A percentile compares a stretch with the other conserved stretches of the same genome.
Evolutionary conservation across 2,888 invertebrate genomes (phyloP).

Genomic region (Ceramica pisi): DNA sequence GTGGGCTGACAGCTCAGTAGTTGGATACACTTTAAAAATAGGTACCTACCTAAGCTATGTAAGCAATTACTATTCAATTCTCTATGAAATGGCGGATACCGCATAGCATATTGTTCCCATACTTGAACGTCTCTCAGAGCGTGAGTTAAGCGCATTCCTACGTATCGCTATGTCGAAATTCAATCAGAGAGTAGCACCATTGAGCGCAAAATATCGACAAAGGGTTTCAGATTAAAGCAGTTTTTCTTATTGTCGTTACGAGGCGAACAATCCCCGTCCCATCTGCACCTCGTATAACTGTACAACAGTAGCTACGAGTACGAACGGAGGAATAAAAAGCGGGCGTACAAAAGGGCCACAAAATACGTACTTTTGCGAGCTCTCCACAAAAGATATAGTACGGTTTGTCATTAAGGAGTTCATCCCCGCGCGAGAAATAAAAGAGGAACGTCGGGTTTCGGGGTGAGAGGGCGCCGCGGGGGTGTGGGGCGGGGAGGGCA

Average conservation of each 20-base stretch:
- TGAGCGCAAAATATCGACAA: slow-evolving; percentile 72
- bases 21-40: slow-evolving; percentile 4
- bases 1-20: slow-evolving; percentile 2
- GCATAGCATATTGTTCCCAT: slow-evolving; percentile 38
- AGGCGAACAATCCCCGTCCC: slow-evolving; percentile 77
- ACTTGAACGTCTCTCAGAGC: slow-evolving; percentile 31
- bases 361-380: slow-evolving; percentile 90
- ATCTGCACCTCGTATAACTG: slow-evolving; percentile 77
- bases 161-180: slow-evolving; percentile 66
- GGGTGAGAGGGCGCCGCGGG: slow-evolving; percentile 75
- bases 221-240: slow-evolving; percentile 79
- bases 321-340: slow-evolving; percentile 85
- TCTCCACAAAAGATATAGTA: slow-evolving; percentile 91
- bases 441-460: slow-evolving; percentile 87
- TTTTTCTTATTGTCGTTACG: slow-evolving; percentile 80
- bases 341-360: slow-evolving; percentile 90
- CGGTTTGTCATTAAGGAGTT: slow-evolving; percentile 91
- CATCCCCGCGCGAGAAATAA: slow-evolving; percentile 91
- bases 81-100: slow-evolving; percentile 31
- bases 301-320: slow-evolving; percentile 74
- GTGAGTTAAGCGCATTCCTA: slow-evolving; percentile 56
- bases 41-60: too few species aligned
- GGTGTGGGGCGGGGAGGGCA: slow-evolving; percentile 63
- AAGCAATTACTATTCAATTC: slow-evolving; percentile 15
- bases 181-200: slow-evolving; percentile 70